These are phyloP conservation scores for Buphagus erythrorhynchus DNA, from an alignment of 2,797 vertebrate species.

Conservation along the genomic window DNA sequence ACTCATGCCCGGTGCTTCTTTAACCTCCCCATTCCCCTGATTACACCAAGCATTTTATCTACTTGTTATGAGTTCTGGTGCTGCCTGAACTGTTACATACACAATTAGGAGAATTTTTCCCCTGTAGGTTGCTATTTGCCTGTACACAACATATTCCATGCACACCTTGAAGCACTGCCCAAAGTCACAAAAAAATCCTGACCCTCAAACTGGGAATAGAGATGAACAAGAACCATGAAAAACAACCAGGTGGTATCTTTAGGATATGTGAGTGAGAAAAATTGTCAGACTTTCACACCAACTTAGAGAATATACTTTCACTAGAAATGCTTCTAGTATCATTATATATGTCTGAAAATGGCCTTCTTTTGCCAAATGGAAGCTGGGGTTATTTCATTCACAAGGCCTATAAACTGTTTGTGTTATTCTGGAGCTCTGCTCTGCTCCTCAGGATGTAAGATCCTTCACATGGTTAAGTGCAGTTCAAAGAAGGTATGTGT, in stretches of 20 bases:
- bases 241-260: neutral
- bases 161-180: neutral
- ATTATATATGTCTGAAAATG: neutral
- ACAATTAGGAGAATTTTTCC: neutral
- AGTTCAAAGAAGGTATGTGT: neutral
- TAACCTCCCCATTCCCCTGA: neutral
- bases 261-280: neutral
- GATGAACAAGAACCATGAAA: neutral
- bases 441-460: neutral
- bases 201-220: neutral
- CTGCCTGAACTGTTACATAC: neutral
- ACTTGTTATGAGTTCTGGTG: neutral
- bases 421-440: neutral
- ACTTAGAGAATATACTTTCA: neutral
- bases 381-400: neutral
- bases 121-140: neutral
- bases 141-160: fast-evolving
- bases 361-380: neutral
- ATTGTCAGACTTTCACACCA: neutral
- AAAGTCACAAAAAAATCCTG: neutral
- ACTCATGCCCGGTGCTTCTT: neutral
- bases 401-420: neutral
- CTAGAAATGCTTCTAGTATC: neutral
- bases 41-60: neutral
- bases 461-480: neutral